A percentile compares a stretch with the other conserved stretches of the same genome.
phyloP scores from a whole-genome alignment of 2,113 vertebrate species.

The Daubentonia madagascariensis region DNA sequence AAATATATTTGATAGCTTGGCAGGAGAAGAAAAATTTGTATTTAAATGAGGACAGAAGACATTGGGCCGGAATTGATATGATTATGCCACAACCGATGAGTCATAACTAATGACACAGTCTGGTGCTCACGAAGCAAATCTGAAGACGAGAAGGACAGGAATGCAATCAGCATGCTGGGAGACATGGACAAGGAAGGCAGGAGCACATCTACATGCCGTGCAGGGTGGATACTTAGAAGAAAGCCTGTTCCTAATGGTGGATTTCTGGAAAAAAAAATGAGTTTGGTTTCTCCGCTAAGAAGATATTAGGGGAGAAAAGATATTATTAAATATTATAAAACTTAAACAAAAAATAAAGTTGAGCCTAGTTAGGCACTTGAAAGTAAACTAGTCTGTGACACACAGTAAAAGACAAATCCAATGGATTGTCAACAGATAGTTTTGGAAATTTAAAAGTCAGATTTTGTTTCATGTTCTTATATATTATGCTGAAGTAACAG shows the following conservation, averaged over 20 bases:
- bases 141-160: slow-evolving; percentile 8
- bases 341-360: background rate
- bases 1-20: slow-evolving; percentile 68
- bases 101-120: slow-evolving; percentile 70
- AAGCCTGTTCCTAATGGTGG: background rate
- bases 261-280: background rate
- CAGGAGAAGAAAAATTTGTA: slow-evolving; percentile 62
- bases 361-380: background rate
- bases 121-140: slow-evolving; percentile 49
- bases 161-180: background rate
- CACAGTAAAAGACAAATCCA: background rate
- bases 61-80: slow-evolving; percentile 53
- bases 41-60: slow-evolving; percentile 72
- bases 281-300: background rate
- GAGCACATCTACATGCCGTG: rapidly evolving
- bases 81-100: slow-evolving; percentile 69
- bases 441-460: background rate
- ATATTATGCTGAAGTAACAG: background rate
- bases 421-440: background rate
- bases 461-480: background rate
- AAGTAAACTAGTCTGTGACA: background rate
- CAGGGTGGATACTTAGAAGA: background rate
- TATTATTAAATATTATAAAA: slow-evolving; percentile 23
- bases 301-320: background rate
- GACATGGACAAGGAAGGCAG: background rate